Base-by-base conservation (phyloP, 1,140 invertebrate species). In the Drosophila insularis region DNA sequence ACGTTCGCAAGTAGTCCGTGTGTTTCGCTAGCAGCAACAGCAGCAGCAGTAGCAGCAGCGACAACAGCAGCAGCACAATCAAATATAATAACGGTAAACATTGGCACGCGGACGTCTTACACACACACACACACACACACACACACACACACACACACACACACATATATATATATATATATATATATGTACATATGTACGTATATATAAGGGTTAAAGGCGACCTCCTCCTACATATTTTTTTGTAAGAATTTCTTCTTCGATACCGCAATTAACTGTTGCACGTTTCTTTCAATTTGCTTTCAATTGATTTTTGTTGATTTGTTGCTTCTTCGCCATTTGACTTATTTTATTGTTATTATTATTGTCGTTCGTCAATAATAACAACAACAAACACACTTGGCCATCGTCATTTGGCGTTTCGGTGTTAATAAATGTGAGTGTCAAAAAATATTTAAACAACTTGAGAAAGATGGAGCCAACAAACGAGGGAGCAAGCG, bases 351-450 rank as follows among this genome's bases (percentile, higher is more conserved):
- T 64, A 21, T 35, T 39, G 1, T 27, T 58, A 39, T 71, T 32
- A 13, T n/a, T 61, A 46, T 13, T 55, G 11, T 43, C 32, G 2
- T 46, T 59, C 7, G 43, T 63, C 27, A 64, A 59, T 50, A 19
- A 64, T 11, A 40, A 43, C 21, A 53, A 58, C 13, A 58, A 39
- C 37, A 55, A 78, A 40, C 68, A 63, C 31, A 50, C 43, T 50
- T 50, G 46, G 14, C 23, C 17, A 39, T 50, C 59, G 37, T 63
- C 66, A 78, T 50, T 79, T 84, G 74, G 21, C 81, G 62, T 50
- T 58, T 32, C 64, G 63, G 81, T 86, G 81, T 68, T 85, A 85
- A 85, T 87, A 72, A 81, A 87, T 69, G 50, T 66, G 55, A 65
- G 62, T 50, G 66, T 63, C 68, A 76, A 66, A 62, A 75, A 81